Base-by-base conservation (phyloP, 2,888 invertebrate genomes). In the Esperia sulphurella region DNA sequence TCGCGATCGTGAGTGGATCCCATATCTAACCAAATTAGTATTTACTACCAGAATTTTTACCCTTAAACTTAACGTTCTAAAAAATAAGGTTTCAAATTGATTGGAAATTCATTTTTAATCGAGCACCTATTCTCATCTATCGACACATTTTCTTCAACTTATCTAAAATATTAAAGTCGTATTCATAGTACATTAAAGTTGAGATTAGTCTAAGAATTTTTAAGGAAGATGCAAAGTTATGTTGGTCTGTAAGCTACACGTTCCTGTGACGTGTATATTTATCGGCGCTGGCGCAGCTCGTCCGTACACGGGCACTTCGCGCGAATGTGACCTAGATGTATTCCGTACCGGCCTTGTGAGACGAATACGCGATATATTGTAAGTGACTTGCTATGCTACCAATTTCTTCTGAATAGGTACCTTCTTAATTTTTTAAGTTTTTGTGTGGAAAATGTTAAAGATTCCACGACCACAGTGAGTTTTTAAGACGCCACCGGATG, bases 301-400 rank as follows among this genome's bases (percentile, higher is more conserved):
- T 79, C 75, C 75, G 71, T 75, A 83, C 81, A 79, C 70, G 71
- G 76, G 73, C 71, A 71, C 71, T 77, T 75, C 73, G 75, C 80
- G 82, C 80, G 79, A 83, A 77, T 86, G 84, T 86, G 85, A 84
- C 85, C 85, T 64, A 84, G 61, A 81, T 83, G 77, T 59, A 48
- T 49, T 50, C 55, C 48, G 66, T 71, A 61, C 76, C 54, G 74
- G 7, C 51, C 61, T 31, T 10, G 28, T 58, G 49, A 14, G 69
- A 53, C 64, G 72, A 77, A 68, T 61, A 2, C 21, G 21, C 21
- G 21, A 21, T 21, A n/a, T n/a, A n/a, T n/a, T n/a, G n/a, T n/a
- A n/a, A n/a, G n/a, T n/a, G n/a, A n/a, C n/a, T n/a, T n/a, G n/a
- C n/a, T n/a, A 21, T 5, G 21, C 21, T 21, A 21, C 21, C n/a